A percentile compares a stretch with the other conserved stretches of the same genome.
Conservation (phyloP, 2,888 invertebrate genomes). For the Boloria selene region DNA sequence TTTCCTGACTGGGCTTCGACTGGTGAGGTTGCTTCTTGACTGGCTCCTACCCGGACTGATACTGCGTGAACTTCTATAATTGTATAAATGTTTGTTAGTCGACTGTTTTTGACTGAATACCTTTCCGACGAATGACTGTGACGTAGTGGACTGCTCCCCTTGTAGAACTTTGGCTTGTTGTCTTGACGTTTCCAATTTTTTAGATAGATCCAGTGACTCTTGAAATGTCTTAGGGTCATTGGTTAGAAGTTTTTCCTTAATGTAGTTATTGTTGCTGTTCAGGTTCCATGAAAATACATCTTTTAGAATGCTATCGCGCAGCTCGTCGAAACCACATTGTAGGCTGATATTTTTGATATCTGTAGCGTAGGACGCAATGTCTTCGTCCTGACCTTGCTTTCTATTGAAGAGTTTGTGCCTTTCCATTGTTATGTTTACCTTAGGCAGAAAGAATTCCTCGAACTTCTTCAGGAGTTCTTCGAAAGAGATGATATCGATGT, state of each 20-base stretch:
- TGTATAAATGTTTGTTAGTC: too few relatives aligned
- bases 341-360: conserved; percentile 2
- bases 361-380: not conserved
- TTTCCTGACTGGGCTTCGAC: too few relatives aligned
- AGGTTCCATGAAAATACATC: conserved; percentile 3
- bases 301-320: not conserved
- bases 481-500: conserved; percentile 6
- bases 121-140: too few relatives aligned
- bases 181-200: too few relatives aligned
- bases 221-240: not conserved
- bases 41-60: too few relatives aligned
- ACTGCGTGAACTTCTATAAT: too few relatives aligned
- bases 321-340: not conserved
- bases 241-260: not conserved
- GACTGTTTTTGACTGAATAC: too few relatives aligned
- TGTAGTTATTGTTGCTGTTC: not conserved
- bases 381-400: not conserved
- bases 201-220: not conserved
- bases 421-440: conserved; percentile 1
- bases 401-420: conserved; percentile 4
- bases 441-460: not conserved
- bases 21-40: too few relatives aligned
- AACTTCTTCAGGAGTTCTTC: not conserved
- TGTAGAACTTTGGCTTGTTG: not conserved
- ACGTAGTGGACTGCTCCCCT: too few relatives aligned